Percentiles rank a stretch among this genome's conserved stretches.
phyloP scores from a whole-genome alignment of 2,888 invertebrate genomes.

The Trichogramma dendrolimi region DNA sequence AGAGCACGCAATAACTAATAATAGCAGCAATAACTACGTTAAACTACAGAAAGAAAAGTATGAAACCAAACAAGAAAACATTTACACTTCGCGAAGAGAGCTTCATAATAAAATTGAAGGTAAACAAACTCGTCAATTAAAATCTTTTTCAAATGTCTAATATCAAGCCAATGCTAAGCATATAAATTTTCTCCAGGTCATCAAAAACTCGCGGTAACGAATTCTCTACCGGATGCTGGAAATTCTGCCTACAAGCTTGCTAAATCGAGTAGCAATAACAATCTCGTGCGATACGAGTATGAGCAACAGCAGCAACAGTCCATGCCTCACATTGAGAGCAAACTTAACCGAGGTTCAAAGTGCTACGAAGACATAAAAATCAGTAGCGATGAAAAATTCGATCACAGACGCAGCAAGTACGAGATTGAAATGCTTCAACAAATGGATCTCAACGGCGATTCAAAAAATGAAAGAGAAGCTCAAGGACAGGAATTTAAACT shows the following conservation, averaged over 20 bases:
- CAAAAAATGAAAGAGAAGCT: conserved; percentile 24
- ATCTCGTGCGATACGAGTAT: conserved; percentile 43
- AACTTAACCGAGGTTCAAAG: conserved; percentile 38
- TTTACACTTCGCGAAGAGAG: conserved; percentile 46
- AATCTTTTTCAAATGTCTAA: conserved; percentile 31
- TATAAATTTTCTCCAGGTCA: conserved; percentile 37
- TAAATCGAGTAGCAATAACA: conserved; percentile 44
- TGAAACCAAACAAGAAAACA: conserved; percentile 45
- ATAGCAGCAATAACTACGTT: conserved; percentile 35
- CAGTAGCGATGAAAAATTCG: conserved; percentile 40
- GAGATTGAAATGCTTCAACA: conserved; percentile 36
- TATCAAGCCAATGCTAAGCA: conserved; percentile 25
- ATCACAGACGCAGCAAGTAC: conserved; percentile 42
- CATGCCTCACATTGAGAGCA: conserved; percentile 32
- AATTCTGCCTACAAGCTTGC: conserved; percentile 44
- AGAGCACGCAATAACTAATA: conserved; percentile 38
- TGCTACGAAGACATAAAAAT: conserved; percentile 38
- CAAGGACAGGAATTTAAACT: conserved; percentile 51
- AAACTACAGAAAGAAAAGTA: conserved; percentile 49
- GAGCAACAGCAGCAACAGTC: conserved; percentile 35
- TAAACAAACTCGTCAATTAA: conserved; percentile 45
- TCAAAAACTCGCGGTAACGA: conserved; percentile 48
- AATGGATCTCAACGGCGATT: conserved; percentile 27
- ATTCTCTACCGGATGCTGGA: conserved; percentile 47
- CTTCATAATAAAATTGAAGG: conserved; percentile 36